phyloP scores from a whole-genome alignment of 1,140 invertebrate species.

The Leucophenga varia region DNA sequence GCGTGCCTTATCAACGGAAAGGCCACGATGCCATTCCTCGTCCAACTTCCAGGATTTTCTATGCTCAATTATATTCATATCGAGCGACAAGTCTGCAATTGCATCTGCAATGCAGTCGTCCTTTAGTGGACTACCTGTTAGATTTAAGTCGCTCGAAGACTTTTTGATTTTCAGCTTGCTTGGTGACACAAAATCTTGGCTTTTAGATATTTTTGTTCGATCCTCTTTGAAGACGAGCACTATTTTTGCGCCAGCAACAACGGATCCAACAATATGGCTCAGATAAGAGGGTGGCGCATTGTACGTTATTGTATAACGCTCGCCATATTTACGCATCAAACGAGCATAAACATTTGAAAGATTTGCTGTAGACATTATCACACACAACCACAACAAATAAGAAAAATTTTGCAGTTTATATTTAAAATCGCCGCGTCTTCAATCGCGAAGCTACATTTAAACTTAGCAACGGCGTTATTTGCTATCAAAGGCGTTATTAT shows the following conservation, averaged over 20 bases:
- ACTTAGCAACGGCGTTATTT: not conserved
- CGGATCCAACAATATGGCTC: conserved; percentile 21
- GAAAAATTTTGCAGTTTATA: no score
- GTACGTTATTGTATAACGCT: conserved; percentile 38
- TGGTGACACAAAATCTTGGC: conserved; percentile 19
- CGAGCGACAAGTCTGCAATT: conserved; percentile 37
- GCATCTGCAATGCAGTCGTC: conserved; percentile 45
- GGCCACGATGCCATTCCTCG: conserved; percentile 43
- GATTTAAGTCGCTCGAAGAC: conserved; percentile 25
- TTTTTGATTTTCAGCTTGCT: conserved; percentile 18
- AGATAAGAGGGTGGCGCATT: conserved; percentile 34
- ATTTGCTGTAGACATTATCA: conserved; percentile 25
- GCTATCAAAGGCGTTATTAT: not conserved
- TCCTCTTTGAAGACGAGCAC: conserved; percentile 40
- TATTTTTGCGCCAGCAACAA: conserved; percentile 31
- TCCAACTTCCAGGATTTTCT: conserved; percentile 39
- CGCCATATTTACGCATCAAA: conserved; percentile 34
- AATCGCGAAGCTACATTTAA: no score
- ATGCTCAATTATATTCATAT: conserved; percentile 24
- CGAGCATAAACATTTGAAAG: conserved; percentile 42
- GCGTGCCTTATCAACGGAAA: conserved; percentile 29
- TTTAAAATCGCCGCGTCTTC: no score
- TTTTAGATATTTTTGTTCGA: conserved; percentile 3
- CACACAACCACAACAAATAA: conserved; percentile 1
- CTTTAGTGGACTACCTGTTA: conserved; percentile 50